A percentile compares a stretch with the other conserved stretches of the same genome.
Conservation (phyloP, 35 echinoderm and acorn worm species). For the Apostichopus japonicus region DNA sequence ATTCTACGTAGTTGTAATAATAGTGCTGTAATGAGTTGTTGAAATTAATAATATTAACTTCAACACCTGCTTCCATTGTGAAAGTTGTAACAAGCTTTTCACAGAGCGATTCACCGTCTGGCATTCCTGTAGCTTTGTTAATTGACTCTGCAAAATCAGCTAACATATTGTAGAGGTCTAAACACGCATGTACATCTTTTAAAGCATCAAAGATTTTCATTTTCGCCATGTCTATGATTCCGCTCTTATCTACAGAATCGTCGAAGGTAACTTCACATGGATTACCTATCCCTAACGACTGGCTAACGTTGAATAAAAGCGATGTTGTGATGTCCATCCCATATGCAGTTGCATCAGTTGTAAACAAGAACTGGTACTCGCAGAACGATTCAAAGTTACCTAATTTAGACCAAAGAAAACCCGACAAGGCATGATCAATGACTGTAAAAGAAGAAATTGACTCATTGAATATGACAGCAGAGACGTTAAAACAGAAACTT, state of each 20-base stretch:
- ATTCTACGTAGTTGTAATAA: neutral
- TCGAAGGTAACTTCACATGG: neutral
- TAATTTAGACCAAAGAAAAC: neutral
- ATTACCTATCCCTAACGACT: neutral
- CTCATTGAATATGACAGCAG: constrained; percentile 9
- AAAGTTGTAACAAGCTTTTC: neutral
- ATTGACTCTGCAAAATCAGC: neutral
- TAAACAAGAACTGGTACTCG: neutral
- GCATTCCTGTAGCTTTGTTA: neutral
- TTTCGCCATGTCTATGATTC: neutral
- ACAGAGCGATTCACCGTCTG: neutral
- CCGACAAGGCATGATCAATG: constrained; percentile 15
- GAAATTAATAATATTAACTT: neutral
- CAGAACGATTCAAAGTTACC: neutral
- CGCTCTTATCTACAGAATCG: neutral
- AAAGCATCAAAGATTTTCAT: constrained; percentile 30
- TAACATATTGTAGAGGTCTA: neutral
- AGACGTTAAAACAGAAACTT: constrained; percentile 5
- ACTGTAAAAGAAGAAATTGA: constrained; percentile 23
- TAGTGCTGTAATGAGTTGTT: neutral
- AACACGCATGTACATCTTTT: neutral
- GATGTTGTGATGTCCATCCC: neutral
- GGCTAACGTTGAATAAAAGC: neutral
- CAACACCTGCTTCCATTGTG: neutral
- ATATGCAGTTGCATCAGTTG: neutral